Conservation (phyloP, 2,888 invertebrate species). For the Cancer borealis region DNA sequence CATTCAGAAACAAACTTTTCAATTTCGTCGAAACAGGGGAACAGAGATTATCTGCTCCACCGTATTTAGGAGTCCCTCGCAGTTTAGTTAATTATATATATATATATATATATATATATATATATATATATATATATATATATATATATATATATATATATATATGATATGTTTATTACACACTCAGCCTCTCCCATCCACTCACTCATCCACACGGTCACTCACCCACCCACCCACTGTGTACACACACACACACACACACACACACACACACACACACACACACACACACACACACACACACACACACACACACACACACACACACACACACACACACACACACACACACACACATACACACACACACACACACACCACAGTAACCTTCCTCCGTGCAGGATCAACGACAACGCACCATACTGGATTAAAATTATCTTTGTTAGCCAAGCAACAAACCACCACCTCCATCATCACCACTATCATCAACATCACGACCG, state of each 20-base stretch:
- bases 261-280: neutral
- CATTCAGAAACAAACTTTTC: constrained; percentile 17
- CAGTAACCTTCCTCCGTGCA: neutral
- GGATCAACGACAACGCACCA: no score
- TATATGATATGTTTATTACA: neutral
- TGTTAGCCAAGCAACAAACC: no score
- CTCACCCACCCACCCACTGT: no score
- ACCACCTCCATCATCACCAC: neutral
- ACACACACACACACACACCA: constrained; percentile 11
- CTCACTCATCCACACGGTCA: no score
- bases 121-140: constrained; percentile 41
- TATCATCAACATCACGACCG: neutral
- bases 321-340: neutral
- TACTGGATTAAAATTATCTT: no score
- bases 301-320: neutral
- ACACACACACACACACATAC: neutral
- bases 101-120: neutral
- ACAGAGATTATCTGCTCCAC: neutral
- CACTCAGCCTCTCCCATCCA: no score
- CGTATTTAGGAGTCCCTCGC: neutral
- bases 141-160: constrained; percentile 36
- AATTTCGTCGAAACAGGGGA: neutral
- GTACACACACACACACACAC: neutral
- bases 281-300: neutral
- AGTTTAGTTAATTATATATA: neutral